phyloP scores from a whole-genome alignment of 2,113 vertebrate genomes.

The Ammospiza caudacuta region DNA sequence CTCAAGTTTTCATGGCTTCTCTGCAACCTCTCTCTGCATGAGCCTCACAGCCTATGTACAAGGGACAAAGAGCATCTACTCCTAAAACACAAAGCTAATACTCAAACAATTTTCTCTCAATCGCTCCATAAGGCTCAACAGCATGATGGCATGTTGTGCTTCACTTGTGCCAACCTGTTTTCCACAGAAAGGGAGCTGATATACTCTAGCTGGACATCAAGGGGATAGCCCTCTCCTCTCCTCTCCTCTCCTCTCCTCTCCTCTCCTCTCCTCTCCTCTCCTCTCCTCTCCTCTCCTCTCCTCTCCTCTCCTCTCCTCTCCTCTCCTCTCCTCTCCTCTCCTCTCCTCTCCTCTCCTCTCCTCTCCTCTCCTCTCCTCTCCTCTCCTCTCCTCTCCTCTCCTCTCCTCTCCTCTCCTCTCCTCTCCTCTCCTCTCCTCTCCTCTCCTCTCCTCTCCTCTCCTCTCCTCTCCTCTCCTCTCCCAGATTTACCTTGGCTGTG shows the following conservation, averaged over 20 bases:
- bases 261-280: no score
- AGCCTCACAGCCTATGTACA: not conserved
- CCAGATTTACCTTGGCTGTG: not conserved
- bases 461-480: no score
- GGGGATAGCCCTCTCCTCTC: not conserved
- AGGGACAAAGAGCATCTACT: not conserved
- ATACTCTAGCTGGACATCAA: not conserved
- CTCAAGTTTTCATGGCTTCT: not conserved
- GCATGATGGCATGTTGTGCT: not conserved
- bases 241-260: no score
- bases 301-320: no score
- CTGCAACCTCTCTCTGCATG: not conserved
- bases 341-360: no score
- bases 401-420: no score
- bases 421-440: no score
- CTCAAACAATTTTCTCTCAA: not conserved
- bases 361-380: no score
- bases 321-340: no score
- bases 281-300: no score
- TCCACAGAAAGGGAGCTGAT: not conserved
- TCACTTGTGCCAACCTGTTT: not conserved
- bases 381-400: no score
- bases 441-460: no score
- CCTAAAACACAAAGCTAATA: not conserved
- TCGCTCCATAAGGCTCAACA: accelerated